phyloP scores from a whole-genome alignment of 2,888 invertebrate genomes.

The Tromatobia lineatoria region DNA sequence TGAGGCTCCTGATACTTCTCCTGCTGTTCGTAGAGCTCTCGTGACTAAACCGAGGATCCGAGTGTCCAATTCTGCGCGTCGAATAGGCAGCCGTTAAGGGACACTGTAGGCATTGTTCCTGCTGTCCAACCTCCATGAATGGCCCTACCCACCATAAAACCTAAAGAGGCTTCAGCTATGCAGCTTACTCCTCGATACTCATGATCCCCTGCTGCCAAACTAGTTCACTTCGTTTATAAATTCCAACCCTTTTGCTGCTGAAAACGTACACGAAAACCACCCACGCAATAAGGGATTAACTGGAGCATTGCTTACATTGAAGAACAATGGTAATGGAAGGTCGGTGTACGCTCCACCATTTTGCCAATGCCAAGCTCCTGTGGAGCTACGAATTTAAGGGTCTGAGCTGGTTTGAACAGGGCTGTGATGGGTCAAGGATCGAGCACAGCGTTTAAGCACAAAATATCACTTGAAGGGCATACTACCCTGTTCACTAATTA shows the following conservation, averaged over 20 bases:
- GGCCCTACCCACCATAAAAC: not conserved
- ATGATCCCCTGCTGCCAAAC: slow-evolving; percentile 73
- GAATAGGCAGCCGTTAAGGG: slow-evolving; percentile 19
- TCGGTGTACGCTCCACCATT: not conserved
- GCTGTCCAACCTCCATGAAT: not conserved
- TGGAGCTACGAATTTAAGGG: not conserved
- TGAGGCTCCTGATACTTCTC: slow-evolving; percentile 54
- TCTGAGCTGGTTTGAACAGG: not conserved
- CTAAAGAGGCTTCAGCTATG: not conserved
- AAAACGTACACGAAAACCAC: not conserved
- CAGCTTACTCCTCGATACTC: slow-evolving; percentile 58
- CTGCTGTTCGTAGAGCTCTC: not conserved
- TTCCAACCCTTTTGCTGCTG: slow-evolving; percentile 68
- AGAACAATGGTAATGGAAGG: not conserved
- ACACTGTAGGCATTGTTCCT: not conserved
- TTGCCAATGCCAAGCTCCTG: not conserved
- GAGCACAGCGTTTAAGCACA: not conserved
- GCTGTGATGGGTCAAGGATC: not conserved
- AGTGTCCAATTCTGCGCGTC: not conserved
- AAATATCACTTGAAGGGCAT: slow-evolving; percentile 72
- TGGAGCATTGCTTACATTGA: not conserved
- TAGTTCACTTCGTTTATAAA: slow-evolving; percentile 75
- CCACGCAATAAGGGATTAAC: not conserved
- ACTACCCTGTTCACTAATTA: slow-evolving; percentile 80
- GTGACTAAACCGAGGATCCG: not conserved